These are phyloP conservation scores for Heterodera schachtii DNA, from an alignment of 1,140 invertebrate species.

Conservation along the genomic window DNA sequence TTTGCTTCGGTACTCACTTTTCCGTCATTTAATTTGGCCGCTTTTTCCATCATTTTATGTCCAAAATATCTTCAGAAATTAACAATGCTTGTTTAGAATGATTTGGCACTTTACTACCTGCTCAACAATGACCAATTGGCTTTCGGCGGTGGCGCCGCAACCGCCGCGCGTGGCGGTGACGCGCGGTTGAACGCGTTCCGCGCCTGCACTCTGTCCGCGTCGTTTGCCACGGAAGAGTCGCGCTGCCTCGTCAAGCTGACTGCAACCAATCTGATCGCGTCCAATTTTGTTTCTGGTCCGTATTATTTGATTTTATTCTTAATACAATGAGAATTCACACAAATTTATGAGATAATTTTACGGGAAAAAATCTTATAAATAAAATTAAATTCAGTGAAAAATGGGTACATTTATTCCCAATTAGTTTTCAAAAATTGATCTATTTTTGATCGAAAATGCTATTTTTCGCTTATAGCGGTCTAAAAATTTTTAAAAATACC, in stretches of 20 bases:
- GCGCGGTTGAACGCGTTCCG: slow-evolving; percentile 71
- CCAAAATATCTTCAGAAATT: too few relatives aligned
- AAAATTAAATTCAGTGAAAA: too few relatives aligned
- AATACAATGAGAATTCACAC: too few relatives aligned
- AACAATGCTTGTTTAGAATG: slow-evolving; percentile 39
- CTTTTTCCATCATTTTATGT: not conserved
- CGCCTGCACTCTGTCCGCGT: slow-evolving; percentile 71
- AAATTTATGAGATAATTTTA: too few relatives aligned
- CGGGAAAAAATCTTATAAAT: too few relatives aligned
- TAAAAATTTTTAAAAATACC: too few relatives aligned
- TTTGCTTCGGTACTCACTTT: too few relatives aligned
- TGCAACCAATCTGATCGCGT: slow-evolving; percentile 76
- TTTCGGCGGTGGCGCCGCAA: slow-evolving; percentile 66
- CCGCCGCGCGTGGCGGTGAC: slow-evolving; percentile 66
- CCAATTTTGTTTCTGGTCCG: slow-evolving; percentile 68
- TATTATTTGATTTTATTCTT: too few relatives aligned
- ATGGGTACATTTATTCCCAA: too few relatives aligned
- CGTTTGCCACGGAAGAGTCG: slow-evolving; percentile 72
- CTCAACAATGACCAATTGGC: slow-evolving; percentile 70
- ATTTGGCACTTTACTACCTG: slow-evolving; percentile 62
- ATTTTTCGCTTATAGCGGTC: too few relatives aligned
- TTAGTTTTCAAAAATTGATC: too few relatives aligned
- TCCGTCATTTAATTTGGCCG: not conserved
- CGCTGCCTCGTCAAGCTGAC: slow-evolving; percentile 76
- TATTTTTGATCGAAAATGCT: too few relatives aligned